Evolutionary conservation across 23 tunicate species (phyloP).

Genomic region (Halocynthia roretzi): DNA sequence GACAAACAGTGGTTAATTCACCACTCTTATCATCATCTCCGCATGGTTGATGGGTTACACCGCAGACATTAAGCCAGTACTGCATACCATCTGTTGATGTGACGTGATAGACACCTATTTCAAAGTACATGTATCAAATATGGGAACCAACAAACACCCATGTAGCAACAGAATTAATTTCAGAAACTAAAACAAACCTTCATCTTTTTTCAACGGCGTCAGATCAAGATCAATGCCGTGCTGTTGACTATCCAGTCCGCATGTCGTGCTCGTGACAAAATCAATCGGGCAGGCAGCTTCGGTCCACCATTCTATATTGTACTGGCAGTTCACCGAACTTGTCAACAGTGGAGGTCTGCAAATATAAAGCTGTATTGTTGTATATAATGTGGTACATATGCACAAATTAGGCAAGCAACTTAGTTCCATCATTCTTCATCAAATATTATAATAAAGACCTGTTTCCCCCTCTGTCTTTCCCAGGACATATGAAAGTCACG

Average conservation of each 20-base stretch:
- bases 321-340: conserved; percentile 59
- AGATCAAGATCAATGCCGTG: conserved; percentile 67
- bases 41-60: conserved; percentile 20
- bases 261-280: conserved; percentile 29
- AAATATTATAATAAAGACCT: conserved; percentile 20
- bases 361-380: background rate
- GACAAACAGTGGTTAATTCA: conserved; percentile 32
- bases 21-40: conserved; percentile 2
- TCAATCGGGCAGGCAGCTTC: conserved; percentile 65
- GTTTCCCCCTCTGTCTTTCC: conserved; percentile 49
- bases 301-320: conserved; percentile 82
- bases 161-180: too few relatives aligned
- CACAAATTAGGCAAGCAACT: background rate
- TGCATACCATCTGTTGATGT: too few relatives aligned
- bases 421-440: background rate
- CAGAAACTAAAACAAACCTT: too few relatives aligned
- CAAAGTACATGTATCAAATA: too few relatives aligned
- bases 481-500: conserved; percentile 49
- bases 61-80: conserved; percentile 39
- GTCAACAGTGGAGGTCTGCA: conserved; percentile 48
- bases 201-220: conserved; percentile 24
- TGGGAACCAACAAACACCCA: too few relatives aligned
- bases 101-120: too few relatives aligned
- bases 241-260: conserved; percentile 29
- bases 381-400: too few relatives aligned